These are phyloP conservation scores for Cardiocondyla obscurior DNA, from an alignment of 1,140 invertebrate species.

Conservation along the genomic window DNA sequence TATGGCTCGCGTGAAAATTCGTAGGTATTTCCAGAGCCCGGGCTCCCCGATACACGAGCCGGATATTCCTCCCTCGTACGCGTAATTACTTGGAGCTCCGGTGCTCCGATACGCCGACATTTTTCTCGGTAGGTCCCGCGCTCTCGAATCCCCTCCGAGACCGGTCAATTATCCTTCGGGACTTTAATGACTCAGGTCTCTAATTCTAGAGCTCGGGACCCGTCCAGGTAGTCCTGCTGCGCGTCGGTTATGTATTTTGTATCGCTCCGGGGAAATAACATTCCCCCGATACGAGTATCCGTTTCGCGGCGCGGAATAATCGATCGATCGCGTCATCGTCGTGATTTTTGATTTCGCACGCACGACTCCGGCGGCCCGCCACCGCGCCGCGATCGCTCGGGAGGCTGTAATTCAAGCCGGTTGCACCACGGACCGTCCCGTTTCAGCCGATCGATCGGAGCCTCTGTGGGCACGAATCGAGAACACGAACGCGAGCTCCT, in stretches of 20 bases:
- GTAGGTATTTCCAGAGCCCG: constrained; percentile 27
- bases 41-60: constrained; percentile 12
- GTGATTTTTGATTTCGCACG: constrained; percentile 57
- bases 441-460: constrained; percentile 3
- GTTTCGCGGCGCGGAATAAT: constrained; percentile 52
- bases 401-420: constrained; percentile 42
- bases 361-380: constrained; percentile 26
- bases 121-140: constrained; percentile 53
- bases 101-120: constrained; percentile 51
- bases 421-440: constrained; percentile 20
- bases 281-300: constrained; percentile 23
- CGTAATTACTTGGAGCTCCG: constrained; percentile 30
- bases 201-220: constrained; percentile 76
- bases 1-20: constrained; percentile 54
- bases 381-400: background rate
- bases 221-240: constrained; percentile 39
- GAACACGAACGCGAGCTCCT: background rate
- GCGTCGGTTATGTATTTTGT: constrained; percentile 74
- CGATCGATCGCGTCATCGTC: constrained; percentile 56
- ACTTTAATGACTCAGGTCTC: constrained; percentile 76
- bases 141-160: constrained; percentile 40
- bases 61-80: constrained; percentile 43
- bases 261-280: constrained; percentile 74
- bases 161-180: constrained; percentile 76
- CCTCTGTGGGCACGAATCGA: background rate